Evolutionary conservation across 2,797 vertebrate genomes (phyloP).

Genomic region (Tenualosa thibaudeaui): DNA sequence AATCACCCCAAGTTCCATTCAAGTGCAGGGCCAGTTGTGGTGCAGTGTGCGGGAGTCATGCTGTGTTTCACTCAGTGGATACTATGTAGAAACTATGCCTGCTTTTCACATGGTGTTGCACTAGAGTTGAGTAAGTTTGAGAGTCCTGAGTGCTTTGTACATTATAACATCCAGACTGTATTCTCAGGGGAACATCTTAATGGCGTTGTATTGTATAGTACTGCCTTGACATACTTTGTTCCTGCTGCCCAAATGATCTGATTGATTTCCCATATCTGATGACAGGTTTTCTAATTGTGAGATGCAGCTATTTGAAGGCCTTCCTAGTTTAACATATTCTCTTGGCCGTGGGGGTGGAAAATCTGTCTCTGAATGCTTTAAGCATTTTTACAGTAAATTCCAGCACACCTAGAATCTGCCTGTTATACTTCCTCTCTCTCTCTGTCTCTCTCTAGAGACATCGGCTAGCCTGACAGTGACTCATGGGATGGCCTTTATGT

Average conservation of each 20-base stretch:
- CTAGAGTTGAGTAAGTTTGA: not conserved
- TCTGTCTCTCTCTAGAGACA: not conserved
- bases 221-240: not conserved
- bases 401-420: not conserved
- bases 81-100: not conserved
- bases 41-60: not conserved
- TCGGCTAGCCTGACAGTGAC: not conserved
- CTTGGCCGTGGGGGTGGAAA: not conserved
- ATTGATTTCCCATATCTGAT: not conserved
- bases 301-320: not conserved
- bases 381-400: not conserved
- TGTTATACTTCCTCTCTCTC: not conserved
- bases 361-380: not conserved
- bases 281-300: not conserved
- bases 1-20: conserved; percentile 48
- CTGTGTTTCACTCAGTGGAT: not conserved
- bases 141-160: not conserved
- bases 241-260: not conserved
- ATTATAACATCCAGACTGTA: not conserved
- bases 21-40: not conserved
- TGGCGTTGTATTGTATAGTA: not conserved
- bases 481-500: not conserved
- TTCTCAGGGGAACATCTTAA: not conserved
- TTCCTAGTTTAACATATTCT: not conserved
- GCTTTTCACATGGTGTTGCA: not conserved